Percentiles rank a stretch among this genome's conserved stretches.
Conservation (phyloP, 2,113 vertebrate species). For the Cynoglossus semilaevis region DNA sequence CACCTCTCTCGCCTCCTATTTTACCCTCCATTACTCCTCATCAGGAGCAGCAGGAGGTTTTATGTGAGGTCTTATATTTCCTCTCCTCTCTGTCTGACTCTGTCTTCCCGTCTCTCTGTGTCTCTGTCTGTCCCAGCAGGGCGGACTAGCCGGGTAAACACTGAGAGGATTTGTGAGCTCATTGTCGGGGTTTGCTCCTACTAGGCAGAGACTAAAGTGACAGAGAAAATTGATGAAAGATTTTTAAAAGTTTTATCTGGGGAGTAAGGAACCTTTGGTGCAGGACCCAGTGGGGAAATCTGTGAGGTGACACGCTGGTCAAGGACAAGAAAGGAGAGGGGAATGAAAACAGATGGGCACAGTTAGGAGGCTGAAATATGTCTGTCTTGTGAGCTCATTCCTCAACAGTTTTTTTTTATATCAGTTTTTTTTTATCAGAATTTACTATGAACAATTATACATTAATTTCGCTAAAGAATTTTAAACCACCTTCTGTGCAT, state of each 20-base stretch:
- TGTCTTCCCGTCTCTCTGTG: neutral
- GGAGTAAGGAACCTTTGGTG: neutral
- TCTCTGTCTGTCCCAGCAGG: neutral
- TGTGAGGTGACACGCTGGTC: neutral
- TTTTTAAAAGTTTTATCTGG: neutral
- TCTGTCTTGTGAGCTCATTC: no score
- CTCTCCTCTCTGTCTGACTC: neutral
- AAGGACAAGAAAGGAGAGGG: no score
- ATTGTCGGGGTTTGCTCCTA: constrained; percentile 23
- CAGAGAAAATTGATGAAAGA: constrained; percentile 45
- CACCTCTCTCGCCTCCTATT: neutral
- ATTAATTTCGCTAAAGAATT: no score
- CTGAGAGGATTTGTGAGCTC: constrained; percentile 32
- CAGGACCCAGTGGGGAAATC: neutral
- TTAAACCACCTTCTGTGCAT: no score
- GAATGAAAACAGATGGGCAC: no score
- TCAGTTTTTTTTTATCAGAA: no score
- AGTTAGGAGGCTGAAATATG: no score
- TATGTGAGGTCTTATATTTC: constrained; percentile 14
- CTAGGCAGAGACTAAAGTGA: neutral
- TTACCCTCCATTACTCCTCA: constrained; percentile 28
- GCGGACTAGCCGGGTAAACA: constrained; percentile 43
- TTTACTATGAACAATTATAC: no score
- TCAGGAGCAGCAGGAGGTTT: constrained; percentile 24
- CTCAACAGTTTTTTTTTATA: no score